These are phyloP conservation scores for Nematostella vectensis DNA, from an alignment of 92 coral and sea anemone species.

Conservation along the genomic window DNA sequence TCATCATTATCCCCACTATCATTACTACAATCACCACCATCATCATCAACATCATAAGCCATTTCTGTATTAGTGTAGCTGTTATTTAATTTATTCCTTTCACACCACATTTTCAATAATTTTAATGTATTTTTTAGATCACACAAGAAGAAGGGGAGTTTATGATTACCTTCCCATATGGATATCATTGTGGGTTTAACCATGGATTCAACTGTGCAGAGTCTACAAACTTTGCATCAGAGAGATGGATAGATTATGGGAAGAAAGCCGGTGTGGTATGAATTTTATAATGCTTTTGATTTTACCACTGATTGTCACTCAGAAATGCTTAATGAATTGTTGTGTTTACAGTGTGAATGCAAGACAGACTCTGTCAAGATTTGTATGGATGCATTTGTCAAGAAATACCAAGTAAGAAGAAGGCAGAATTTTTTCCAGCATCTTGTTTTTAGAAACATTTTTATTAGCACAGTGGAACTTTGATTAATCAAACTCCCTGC, in stretches of 20 bases:
- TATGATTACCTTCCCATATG: conserved; percentile 89
- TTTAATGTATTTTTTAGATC: conserved; percentile 37
- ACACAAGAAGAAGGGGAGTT: conserved; percentile 95
- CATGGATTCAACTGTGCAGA: conserved; percentile 99
- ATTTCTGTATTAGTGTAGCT: too few relatives aligned
- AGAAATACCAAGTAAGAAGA: conserved; percentile 69
- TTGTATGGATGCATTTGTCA: conserved; percentile 90
- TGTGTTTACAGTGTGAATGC: conserved; percentile 68
- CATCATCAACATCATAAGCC: too few relatives aligned
- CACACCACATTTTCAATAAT: background rate
- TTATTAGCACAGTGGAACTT: too few relatives aligned
- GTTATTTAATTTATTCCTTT: too few relatives aligned
- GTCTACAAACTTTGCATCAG: conserved; percentile 97
- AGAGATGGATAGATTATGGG: conserved; percentile 96
- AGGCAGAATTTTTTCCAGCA: background rate
- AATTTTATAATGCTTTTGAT: too few relatives aligned
- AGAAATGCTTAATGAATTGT: conserved; percentile 1
- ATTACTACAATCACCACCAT: too few relatives aligned
- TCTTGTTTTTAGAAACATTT: background rate
- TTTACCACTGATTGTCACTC: too few relatives aligned
- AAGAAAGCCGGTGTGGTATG: conserved; percentile 79
- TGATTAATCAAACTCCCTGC: too few relatives aligned
- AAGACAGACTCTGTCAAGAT: conserved; percentile 87
- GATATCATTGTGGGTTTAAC: conserved; percentile 94
- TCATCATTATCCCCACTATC: too few relatives aligned